Evolutionary conservation across 2,888 invertebrate species (phyloP), one percentile per base, ranked within the genome.

Genomic region (Andrena chrysosceles): DNA sequence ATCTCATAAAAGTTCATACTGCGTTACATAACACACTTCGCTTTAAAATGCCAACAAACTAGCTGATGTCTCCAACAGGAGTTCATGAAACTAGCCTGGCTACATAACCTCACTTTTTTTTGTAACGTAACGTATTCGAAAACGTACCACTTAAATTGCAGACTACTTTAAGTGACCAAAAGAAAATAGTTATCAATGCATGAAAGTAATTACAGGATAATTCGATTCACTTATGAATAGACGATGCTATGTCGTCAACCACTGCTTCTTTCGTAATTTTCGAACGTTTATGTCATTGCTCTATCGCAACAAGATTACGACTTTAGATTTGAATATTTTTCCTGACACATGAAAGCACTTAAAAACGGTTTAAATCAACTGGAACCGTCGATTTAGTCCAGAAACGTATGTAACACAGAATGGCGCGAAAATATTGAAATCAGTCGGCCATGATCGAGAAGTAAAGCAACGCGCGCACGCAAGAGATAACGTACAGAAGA

Each of bases 1-100:
- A 76, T 94, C 93, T 89, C 93, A 95, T 95, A 94, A 85, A 95
- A 94, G 77, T 66, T 56, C 20, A 73, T 5, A 59, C 52, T 48
- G 0, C 4, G n/a, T 20, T 71, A 67, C 42, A 7, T 8, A 2
- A 33, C 13, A n/a, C 10, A 1, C 20, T 8, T 29, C 1, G 35
- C 5, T 35, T 23, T 29, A 6, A 0, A 26, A n/a, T 16, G 16
- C 10, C 52, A 49, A 16, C 4, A 23, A 60, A 52, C 20, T 29
- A 35, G 35, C 35, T 35, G 8, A 33, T 2, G 35, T 35, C 10
- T 2, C 35, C 35, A 35, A 35, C 3, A 42, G 10, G 1, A 59
- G 7, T 49, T 23, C 35, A 13, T 23, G 26, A 7, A 8, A 29
- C 33, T 42, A 0, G 3, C 1, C 29, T 42, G 0, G 5, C 1